Evolutionary conservation across 2,888 invertebrate species (phyloP), one percentile per base, ranked within the genome.

Genomic region (Lycocerus yunnanus): DNA sequence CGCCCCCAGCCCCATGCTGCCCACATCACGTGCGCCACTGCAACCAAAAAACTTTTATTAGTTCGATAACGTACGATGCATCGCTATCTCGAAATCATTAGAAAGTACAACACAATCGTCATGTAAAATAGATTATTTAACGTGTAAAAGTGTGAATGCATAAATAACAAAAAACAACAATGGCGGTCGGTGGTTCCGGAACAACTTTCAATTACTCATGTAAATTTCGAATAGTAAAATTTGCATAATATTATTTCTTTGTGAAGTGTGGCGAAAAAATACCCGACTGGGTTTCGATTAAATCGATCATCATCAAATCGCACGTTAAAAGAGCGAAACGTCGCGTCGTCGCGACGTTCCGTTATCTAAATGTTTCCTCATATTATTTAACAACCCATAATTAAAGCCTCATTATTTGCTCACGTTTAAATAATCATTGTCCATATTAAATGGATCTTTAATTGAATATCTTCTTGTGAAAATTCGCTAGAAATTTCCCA

Each of bases 21-120:
- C 84, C 84, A 84, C 87, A 87, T 87, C 85, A 87, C 86, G 87
- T 87, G 85, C 85, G 89, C 89, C 88, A 91, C 89, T 87, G 86
- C 73, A 87, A 87, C 80, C 82, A 81, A 84, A 77, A 77, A 73
- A 76, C 66, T 65, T 65, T 68, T 68, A 75, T 72, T 67, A 72
- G 43, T 67, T 43, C 18, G n/a, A 15, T 18, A 63, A 69, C 70
- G 69, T 66, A 61, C 71, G 69, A 71, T 71, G 71, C 71, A 71
- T 59, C n/a, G 2, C 21, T 18, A 71, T 69, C 66, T 69, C n/a
- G 24, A 61, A 73, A 66, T 63, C 65, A 70, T 72, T 75, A 75
- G 75, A 75, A 75, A 75, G 75, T 72, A 66, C 59, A 63, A 63
- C 75, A 63, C 16, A 63, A 63, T 18, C 16, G 18, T 61, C 16